phyloP scores from a whole-genome alignment of 2,113 vertebrate genomes.

The Mixornis gularis region DNA sequence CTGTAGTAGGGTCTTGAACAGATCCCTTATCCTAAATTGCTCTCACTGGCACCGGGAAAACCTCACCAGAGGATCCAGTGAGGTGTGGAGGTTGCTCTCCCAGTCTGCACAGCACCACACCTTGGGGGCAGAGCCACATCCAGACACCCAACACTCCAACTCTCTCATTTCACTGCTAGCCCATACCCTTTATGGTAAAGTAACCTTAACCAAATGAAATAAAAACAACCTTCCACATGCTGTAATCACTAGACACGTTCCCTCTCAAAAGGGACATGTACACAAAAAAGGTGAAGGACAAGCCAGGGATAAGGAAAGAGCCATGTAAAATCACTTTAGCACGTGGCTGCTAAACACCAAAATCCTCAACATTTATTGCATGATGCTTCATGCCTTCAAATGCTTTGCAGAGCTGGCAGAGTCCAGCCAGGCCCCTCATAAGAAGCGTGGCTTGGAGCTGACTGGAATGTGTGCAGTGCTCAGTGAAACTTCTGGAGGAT shows the following conservation, averaged over 20 bases:
- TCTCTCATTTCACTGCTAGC: neutral
- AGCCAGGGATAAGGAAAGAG: neutral
- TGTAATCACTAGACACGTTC: neutral
- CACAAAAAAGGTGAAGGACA: neutral
- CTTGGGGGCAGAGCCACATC: neutral
- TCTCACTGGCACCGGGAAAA: accelerated
- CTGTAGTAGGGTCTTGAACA: neutral
- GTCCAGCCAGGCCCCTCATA: neutral
- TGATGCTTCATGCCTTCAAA: neutral
- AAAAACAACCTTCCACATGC: neutral
- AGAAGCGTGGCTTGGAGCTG: neutral
- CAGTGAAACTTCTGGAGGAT: neutral
- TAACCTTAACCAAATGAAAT: neutral
- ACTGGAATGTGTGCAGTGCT: neutral
- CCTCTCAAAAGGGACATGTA: neutral
- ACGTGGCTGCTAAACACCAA: neutral
- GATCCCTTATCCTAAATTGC: neutral
- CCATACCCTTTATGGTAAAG: neutral
- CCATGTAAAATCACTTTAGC: neutral
- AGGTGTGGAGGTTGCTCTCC: neutral
- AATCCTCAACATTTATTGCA: neutral
- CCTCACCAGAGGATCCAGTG: neutral
- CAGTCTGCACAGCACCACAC: neutral
- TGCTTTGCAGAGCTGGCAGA: neutral
- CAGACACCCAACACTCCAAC: neutral